phyloP scores from a whole-genome alignment of 2,888 invertebrate species.

The Deilephila porcellus region DNA sequence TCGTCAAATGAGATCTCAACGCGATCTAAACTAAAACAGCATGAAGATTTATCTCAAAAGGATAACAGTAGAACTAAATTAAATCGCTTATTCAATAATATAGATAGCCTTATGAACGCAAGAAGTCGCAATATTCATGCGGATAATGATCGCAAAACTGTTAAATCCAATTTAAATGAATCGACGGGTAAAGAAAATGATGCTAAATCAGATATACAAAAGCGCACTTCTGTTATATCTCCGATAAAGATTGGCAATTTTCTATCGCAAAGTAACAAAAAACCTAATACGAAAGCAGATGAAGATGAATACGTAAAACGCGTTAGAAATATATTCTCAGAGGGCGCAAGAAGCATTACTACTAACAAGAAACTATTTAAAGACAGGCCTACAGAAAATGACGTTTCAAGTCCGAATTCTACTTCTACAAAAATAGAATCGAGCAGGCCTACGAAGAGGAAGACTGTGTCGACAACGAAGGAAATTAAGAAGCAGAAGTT shows the following conservation, averaged over 20 bases:
- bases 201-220: neutral
- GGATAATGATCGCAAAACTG: neutral
- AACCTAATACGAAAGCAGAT: slow-evolving; percentile 37
- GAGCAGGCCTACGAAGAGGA: slow-evolving; percentile 41
- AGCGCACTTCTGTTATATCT: slow-evolving; percentile 53
- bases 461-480: slow-evolving; percentile 35
- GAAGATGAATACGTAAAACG: slow-evolving; percentile 43
- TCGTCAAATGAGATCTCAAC: neutral
- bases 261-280: slow-evolving; percentile 18
- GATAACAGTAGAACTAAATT: neutral
- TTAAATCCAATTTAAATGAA: neutral
- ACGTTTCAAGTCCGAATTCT: neutral
- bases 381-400: neutral
- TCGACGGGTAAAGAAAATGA: neutral
- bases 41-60: neutral
- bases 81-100: neutral
- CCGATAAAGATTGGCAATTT: slow-evolving; percentile 51
- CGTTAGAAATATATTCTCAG: slow-evolving; percentile 37
- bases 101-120: neutral
- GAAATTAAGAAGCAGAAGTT: slow-evolving; percentile 45
- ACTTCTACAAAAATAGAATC: slow-evolving; percentile 40
- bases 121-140: neutral
- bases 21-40: neutral
- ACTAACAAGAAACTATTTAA: neutral
- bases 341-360: slow-evolving; percentile 12